Evolutionary conservation across 1,140 invertebrate genomes (phyloP).

Genomic region (Cotesia glomerata): DNA sequence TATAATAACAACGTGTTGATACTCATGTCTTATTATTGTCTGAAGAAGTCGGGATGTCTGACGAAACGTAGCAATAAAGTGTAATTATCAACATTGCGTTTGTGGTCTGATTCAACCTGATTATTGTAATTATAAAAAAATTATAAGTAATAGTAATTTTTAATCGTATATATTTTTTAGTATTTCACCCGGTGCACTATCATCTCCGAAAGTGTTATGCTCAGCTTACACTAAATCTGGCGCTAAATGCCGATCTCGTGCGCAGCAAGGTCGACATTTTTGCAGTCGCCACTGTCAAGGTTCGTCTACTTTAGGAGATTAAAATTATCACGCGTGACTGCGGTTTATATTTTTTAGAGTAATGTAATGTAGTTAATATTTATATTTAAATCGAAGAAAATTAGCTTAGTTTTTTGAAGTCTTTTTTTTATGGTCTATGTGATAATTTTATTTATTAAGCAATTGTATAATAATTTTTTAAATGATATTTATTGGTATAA

Average conservation of each 20-base stretch:
- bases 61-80: no score
- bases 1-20: no score
- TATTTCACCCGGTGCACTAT: constrained; percentile 29
- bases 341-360: background rate
- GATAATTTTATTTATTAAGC: background rate
- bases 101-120: no score
- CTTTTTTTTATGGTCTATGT: background rate
- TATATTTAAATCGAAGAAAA: no score
- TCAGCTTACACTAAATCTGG: constrained; percentile 43
- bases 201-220: constrained; percentile 31
- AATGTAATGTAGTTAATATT: no score
- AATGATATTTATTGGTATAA: background rate
- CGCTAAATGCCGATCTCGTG: constrained; percentile 39
- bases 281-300: constrained; percentile 41
- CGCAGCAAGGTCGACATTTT: constrained; percentile 33
- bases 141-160: background rate
- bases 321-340: constrained; percentile 1
- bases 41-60: no score
- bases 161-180: constrained; percentile 27
- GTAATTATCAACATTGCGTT: no score
- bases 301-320: constrained; percentile 34
- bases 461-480: constrained; percentile 6
- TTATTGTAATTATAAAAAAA: no score
- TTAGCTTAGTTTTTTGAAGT: no score
- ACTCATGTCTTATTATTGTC: no score